Conservation (phyloP, 2,888 invertebrate species). For the Caenorhabditis zanzibari region DNA sequence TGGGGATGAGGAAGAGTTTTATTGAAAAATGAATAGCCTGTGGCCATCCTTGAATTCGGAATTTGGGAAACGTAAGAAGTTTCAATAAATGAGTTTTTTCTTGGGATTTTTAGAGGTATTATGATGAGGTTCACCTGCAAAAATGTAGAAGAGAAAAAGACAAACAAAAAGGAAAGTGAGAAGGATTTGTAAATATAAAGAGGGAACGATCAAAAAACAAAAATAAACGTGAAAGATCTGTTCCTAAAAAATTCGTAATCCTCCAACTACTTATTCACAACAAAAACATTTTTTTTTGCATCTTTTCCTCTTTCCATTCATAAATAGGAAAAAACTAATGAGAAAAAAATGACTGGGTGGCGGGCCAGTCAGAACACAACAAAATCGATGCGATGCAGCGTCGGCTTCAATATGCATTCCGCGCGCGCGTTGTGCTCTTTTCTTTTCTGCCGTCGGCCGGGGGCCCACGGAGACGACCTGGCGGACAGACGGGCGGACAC, state of each 20-base stretch:
- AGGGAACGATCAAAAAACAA: neutral
- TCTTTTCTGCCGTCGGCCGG: too few species aligned
- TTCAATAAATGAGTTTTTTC: neutral
- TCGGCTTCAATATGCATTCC: constrained; percentile 58
- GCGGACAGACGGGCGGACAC: constrained; percentile 43
- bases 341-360: constrained; percentile 45
- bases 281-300: neutral
- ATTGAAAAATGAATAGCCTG: constrained; percentile 50
- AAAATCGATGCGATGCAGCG: constrained; percentile 64
- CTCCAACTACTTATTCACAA: neutral
- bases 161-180: constrained; percentile 13
- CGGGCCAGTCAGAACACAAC: constrained; percentile 27
- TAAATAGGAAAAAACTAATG: constrained; percentile 44
- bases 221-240: too few species aligned
- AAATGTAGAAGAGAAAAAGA: constrained; percentile 12
- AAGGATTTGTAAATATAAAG: constrained; percentile 23
- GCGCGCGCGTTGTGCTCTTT: constrained; percentile 13
- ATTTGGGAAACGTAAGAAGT: neutral
- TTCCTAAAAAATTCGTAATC: neutral
- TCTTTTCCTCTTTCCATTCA: constrained; percentile 1
- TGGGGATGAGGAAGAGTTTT: constrained; percentile 18
- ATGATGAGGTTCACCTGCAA: too few species aligned
- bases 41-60: constrained; percentile 10
- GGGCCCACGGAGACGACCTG: constrained; percentile 24
- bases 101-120: too few species aligned